Evolutionary conservation across 2,797 vertebrate species (phyloP), one percentile per base, ranked within the genome.

Genomic region (Microctenopoma lineatum): DNA sequence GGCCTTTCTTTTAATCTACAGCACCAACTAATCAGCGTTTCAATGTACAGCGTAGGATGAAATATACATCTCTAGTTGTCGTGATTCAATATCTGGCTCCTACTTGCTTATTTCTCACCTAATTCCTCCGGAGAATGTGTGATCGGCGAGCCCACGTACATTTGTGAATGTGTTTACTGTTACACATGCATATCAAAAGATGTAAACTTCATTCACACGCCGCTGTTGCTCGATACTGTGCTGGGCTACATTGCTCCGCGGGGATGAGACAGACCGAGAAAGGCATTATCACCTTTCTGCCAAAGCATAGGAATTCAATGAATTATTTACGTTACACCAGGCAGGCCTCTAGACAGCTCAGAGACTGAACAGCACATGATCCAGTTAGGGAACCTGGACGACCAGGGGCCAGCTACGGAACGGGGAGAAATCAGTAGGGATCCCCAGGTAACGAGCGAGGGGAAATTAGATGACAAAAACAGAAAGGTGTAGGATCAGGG

Each of bases 241-340:
- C 66, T 50, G 82, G 60, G 81, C 76, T 75, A 66, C 53, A 2
- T 73, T 8, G 71, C 75, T 87, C 87, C 87, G 75, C 14, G 3
- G 85, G 87, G 88, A 92, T 48, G 61, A 65, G 61, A 77, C 79
- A 83, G 79, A 84, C 70, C 69, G 74, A 86, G 84, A 85, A 87
- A 92, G 81, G 86, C 88, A 92, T 93, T 90, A 92, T 92, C 92
- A 90, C 92, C 90, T 93, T 87, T 87, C 87, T 88, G 80, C 75
- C 80, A 84, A 87, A 87, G 84, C 75, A 77, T 68, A 84, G 73
- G 82, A 89, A 91, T 86, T 73, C 79, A 89, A 89, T 89, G 81
- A 90, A 92, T 89, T 91, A 92, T 91, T 93, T 91, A 90, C 84
- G 62, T 85, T 84, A 73, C 72, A 75, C 74, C 60, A 75, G 82